Evolutionary conservation across 2,888 invertebrate species (phyloP).

Genomic region (Kuschelorhynchus macadamiae): DNA sequence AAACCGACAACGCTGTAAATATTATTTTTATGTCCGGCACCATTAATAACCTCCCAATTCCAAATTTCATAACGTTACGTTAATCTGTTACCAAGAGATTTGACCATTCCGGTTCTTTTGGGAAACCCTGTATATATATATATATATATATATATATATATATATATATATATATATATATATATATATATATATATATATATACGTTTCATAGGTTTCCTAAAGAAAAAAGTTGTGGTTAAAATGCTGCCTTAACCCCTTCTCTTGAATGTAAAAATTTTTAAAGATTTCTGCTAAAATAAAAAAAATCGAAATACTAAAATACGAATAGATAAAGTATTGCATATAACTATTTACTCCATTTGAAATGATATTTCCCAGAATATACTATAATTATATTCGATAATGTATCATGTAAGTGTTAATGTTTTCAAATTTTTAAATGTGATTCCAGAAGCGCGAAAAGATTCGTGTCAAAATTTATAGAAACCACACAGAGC

Average conservation of each 20-base stretch:
- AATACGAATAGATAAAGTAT: slow-evolving; percentile 41
- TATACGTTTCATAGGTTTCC: too few species aligned
- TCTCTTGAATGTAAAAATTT: slow-evolving; percentile 39
- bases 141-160: too few species aligned
- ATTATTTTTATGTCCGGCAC: too few species aligned
- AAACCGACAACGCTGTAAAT: too few species aligned
- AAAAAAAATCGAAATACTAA: slow-evolving; percentile 44
- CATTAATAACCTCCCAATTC: too few species aligned
- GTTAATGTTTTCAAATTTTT: slow-evolving; percentile 69
- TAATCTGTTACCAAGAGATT: too few species aligned
- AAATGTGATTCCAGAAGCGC: slow-evolving; percentile 66
- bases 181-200: too few species aligned
- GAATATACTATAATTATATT: slow-evolving; percentile 47
- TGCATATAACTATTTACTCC: slow-evolving; percentile 50
- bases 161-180: too few species aligned
- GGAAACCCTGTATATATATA: too few species aligned
- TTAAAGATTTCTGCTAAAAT: slow-evolving; percentile 28
- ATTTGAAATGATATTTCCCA: slow-evolving; percentile 49
- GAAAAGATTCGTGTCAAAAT: slow-evolving; percentile 14
- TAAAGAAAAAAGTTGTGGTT: too few species aligned
- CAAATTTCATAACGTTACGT: too few species aligned
- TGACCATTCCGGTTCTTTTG: too few species aligned
- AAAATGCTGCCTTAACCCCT: not conserved
- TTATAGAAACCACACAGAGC: slow-evolving; percentile 4
- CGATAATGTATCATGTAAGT: slow-evolving; percentile 66